These are phyloP conservation scores for Spheniscus humboldti DNA, from an alignment of 2,797 vertebrate genomes.

Conservation along the genomic window DNA sequence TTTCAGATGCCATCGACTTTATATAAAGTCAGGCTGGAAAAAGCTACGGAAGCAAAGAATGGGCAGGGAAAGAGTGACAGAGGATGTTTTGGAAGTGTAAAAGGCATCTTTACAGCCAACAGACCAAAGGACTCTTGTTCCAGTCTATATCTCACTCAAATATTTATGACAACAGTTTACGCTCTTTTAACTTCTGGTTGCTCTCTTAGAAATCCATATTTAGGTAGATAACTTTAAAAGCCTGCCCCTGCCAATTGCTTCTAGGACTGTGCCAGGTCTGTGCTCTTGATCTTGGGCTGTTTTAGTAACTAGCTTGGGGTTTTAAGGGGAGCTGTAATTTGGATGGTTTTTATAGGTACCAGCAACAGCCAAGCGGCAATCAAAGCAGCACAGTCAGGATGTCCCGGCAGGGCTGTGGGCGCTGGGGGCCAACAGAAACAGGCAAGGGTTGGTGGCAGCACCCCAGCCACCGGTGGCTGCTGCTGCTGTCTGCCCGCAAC, in stretches of 20 bases:
- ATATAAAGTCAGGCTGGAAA: not conserved
- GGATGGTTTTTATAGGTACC: constrained; percentile 1
- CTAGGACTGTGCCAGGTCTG: not conserved
- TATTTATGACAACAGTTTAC: constrained; percentile 33
- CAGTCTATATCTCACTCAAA: constrained; percentile 23
- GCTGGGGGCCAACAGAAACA: not conserved
- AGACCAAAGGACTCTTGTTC: constrained; percentile 22
- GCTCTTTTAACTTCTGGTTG: constrained; percentile 27
- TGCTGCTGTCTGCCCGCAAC: not conserved
- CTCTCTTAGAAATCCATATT: constrained; percentile 23
- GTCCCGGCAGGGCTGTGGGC: not conserved
- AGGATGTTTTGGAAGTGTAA: not conserved
- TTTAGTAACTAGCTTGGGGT: constrained; percentile 19
- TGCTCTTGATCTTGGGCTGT: not conserved
- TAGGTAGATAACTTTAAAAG: constrained; percentile 33
- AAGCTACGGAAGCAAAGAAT: not conserved
- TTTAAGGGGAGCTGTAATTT: constrained; percentile 53
- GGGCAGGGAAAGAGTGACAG: not conserved
- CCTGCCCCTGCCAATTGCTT: not conserved
- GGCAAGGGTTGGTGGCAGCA: fast-evolving
- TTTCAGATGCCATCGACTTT: not conserved
- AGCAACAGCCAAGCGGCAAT: not conserved
- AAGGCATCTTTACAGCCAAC: constrained; percentile 15
- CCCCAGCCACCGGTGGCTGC: not conserved
- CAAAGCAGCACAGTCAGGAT: not conserved